Percentiles rank a stretch among this genome's conserved stretches.
Conservation (phyloP, 2,113 vertebrate genomes). For the Pongo pygmaeus region DNA sequence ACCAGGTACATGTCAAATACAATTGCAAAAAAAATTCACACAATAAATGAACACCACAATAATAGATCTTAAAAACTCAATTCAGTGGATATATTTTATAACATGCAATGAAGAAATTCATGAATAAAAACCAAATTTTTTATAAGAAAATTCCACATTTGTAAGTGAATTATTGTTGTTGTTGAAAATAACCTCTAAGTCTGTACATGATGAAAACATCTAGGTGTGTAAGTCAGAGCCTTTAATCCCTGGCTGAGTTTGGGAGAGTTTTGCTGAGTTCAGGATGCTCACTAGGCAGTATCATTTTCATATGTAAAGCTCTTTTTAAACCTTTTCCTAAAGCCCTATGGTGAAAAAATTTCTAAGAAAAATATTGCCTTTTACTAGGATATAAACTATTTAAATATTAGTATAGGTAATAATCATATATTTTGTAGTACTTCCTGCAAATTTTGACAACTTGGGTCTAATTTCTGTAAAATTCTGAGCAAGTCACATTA, state of each 20-base stretch:
- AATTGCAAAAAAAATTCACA: constrained; percentile 62
- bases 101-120: constrained; percentile 37
- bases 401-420: neutral
- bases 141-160: constrained; percentile 29
- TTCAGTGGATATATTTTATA: constrained; percentile 19
- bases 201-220: neutral
- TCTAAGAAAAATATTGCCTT: neutral
- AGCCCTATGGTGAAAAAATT: neutral
- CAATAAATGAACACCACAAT: constrained; percentile 65
- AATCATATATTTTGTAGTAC: neutral
- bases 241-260: neutral
- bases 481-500: neutral
- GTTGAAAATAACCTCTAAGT: neutral
- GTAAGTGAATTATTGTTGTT: neutral
- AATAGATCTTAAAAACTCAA: constrained; percentile 62
- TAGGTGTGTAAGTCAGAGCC: neutral
- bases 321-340: neutral
- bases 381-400: neutral
- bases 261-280: neutral
- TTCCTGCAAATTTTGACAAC: neutral
- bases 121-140: constrained; percentile 33
- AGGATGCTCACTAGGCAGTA: neutral
- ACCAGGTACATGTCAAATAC: constrained; percentile 68
- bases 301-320: constrained; percentile 7
- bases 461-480: neutral